Evolutionary conservation across 2,797 vertebrate species (phyloP).

Genomic region (Lophius americanus): DNA sequence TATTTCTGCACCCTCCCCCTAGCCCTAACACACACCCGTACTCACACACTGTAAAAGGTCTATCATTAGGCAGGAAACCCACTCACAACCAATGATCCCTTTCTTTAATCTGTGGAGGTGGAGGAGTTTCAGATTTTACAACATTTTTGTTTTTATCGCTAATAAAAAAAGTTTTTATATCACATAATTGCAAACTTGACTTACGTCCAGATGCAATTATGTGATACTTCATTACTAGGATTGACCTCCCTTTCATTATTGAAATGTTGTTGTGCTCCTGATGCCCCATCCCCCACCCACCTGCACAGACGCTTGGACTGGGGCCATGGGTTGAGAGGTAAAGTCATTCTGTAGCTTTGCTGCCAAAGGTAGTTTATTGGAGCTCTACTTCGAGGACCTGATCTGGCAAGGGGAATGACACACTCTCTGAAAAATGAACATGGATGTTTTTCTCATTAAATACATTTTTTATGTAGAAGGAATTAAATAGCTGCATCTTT

Average conservation of each 20-base stretch:
- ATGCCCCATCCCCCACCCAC: slow-evolving; percentile 46
- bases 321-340: slow-evolving; percentile 59
- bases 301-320: slow-evolving; percentile 44
- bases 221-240: slow-evolving; percentile 11
- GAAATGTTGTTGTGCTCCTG: slow-evolving; percentile 29
- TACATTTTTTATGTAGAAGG: too few species aligned
- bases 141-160: not conserved
- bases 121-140: slow-evolving; percentile 1
- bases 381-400: slow-evolving; percentile 43
- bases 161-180: slow-evolving; percentile 11
- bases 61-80: slow-evolving; percentile 40
- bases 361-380: slow-evolving; percentile 70
- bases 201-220: not conserved
- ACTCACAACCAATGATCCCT: slow-evolving; percentile 20
- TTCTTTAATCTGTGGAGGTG: slow-evolving; percentile 5
- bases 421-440: slow-evolving; percentile 15
- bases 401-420: slow-evolving; percentile 45
- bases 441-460: slow-evolving; percentile 2
- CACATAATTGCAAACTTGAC: slow-evolving; percentile 15
- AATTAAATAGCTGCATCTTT: too few species aligned
- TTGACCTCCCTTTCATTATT: slow-evolving; percentile 23
- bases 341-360: slow-evolving; percentile 57
- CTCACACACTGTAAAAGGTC: slow-evolving; percentile 43
- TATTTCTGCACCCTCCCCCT: slow-evolving; percentile 57
- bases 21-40: slow-evolving; percentile 38